Evolutionary conservation across 1,140 invertebrate genomes (phyloP), one percentile per base, ranked within the genome.

Genomic region (Heliconius hewitsoni): DNA sequence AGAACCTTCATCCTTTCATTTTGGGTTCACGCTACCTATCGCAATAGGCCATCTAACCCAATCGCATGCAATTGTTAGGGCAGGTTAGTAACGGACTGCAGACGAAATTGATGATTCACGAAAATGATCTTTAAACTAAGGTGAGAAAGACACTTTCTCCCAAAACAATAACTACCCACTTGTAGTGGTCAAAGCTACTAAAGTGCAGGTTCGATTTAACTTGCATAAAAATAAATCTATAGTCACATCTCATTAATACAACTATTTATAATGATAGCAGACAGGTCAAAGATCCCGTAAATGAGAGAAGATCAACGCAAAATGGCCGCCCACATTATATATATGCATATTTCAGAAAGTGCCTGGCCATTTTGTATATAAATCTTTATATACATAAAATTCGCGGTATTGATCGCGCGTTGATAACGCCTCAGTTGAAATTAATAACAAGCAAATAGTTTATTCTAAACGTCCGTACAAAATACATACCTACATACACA

Each of bases 381-480:
- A 46, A 84, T 82, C 74, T 79, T 78, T 81, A 84, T 82, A 75
- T 81, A 80, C 71, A 84, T 81, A 84, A 86, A 87, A 82, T 87
- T 86, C 83, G 66, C 73, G 70, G 77, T 89, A 91, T 89, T 85
- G 87, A 91, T 91, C 86, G 79, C 81, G 78, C 81, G 82, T 83
- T 89, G 84, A 86, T 90, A 87, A 90, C 84, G 79, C 78, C 86
- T 79, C 79, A 83, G 84, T 84, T 85, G 84, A 91, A 89, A 89
- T 90, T 90, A 91, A 90, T 92, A 90, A 88, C 85, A 79, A 84
- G 82, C 82, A 85, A 89, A 91, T 91, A 88, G 87, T 92, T 91
- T 91, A 89, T 90, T 88, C 90, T 90, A 91, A 91, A 85, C 84
- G 83, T 74, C 79, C 83, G 82, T 82, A 81, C 84, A 86, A 79